Evolutionary conservation across 2,888 invertebrate species (phyloP).

Genomic region (Clitarchus hookeri): DNA sequence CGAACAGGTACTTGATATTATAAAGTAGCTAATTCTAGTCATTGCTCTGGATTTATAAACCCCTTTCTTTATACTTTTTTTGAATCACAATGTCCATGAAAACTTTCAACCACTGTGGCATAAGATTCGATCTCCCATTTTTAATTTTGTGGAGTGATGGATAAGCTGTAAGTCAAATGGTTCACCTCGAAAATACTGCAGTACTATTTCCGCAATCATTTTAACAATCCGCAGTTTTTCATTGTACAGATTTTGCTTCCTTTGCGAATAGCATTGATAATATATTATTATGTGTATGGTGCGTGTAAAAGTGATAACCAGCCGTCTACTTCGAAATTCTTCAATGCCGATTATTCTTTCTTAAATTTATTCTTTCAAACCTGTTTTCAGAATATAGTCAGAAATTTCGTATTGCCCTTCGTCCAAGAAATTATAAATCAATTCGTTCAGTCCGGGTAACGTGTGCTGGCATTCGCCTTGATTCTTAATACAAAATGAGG

Average conservation of each 20-base stretch:
- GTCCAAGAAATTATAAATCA: not conserved
- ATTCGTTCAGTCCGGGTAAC: not conserved
- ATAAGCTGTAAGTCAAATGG: not conserved
- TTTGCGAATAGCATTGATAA: not conserved
- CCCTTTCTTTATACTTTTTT: not conserved
- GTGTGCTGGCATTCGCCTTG: not conserved
- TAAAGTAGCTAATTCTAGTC: not conserved
- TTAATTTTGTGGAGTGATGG: not conserved
- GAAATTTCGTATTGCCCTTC: not conserved
- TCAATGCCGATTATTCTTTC: not conserved
- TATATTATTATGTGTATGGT: not conserved
- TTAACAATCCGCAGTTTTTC: not conserved
- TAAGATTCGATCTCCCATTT: not conserved
- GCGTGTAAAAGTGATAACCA: not conserved
- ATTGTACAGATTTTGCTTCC: not conserved
- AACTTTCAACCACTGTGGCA: not conserved
- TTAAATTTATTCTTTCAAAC: not conserved
- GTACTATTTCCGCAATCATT: not conserved
- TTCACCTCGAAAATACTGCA: not conserved
- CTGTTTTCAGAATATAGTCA: not conserved
- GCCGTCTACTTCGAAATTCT: not conserved
- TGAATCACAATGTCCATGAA: not conserved
- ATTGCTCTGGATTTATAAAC: not conserved
- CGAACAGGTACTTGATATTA: not conserved
- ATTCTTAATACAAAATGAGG: not conserved